phyloP scores from a whole-genome alignment of 2,888 invertebrate genomes.

The Oligia latruncula region DNA sequence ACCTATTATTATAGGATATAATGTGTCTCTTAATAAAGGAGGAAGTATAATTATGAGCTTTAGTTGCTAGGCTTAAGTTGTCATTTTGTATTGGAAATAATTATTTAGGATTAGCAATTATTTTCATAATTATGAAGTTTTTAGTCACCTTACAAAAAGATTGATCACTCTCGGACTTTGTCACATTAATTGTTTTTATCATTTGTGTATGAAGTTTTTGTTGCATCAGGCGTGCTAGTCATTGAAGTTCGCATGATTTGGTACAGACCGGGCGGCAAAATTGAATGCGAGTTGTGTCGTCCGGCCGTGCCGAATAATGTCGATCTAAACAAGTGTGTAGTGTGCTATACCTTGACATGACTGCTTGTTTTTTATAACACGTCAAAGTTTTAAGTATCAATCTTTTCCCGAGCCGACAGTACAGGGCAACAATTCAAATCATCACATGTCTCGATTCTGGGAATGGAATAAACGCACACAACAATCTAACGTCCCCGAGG shows the following conservation, averaged over 20 bases:
- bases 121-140: not conserved
- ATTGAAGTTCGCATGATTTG: no score
- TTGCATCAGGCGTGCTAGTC: not conserved
- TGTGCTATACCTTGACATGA: no score
- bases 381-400: not conserved
- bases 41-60: not conserved
- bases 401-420: not conserved
- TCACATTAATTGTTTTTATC: not conserved
- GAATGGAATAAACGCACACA: not conserved
- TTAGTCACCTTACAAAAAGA: not conserved
- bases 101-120: not conserved
- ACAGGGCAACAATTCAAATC: accelerated
- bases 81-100: not conserved
- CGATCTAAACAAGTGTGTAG: no score
- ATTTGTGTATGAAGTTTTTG: not conserved
- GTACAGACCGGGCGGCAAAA: no score
- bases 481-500: conserved; percentile 84
- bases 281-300: accelerated
- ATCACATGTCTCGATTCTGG: not conserved
- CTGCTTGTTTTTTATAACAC: not conserved
- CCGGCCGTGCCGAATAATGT: not conserved
- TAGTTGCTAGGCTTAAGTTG: not conserved
- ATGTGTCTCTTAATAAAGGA: not conserved
- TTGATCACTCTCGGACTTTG: not conserved
- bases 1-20: not conserved